A percentile compares a stretch with the other conserved stretches of the same genome.
Conservation (phyloP, 53 echinoderm and acorn worm genomes). For the Stichopus horrens region DNA sequence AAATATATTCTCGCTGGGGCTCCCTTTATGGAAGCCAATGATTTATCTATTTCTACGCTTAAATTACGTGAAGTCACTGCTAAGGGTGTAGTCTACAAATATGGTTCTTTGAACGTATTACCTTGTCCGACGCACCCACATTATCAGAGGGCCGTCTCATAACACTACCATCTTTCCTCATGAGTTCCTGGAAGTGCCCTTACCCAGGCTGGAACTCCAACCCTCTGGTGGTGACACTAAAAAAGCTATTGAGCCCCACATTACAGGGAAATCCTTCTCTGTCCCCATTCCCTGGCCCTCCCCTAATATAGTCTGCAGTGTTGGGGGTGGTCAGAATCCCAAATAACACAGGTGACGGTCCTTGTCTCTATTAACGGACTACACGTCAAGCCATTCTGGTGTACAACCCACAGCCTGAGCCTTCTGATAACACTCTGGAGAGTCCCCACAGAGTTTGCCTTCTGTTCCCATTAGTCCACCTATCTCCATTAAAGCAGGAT, state of each 20-base stretch:
- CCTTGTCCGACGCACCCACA: background rate
- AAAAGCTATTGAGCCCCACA: background rate
- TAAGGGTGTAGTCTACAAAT: background rate
- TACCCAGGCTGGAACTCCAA: slow-evolving; percentile 11
- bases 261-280: background rate
- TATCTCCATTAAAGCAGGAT: slow-evolving; percentile 35
- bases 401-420: slow-evolving; percentile 2
- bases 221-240: background rate
- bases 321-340: background rate
- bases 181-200: slow-evolving; percentile 2
- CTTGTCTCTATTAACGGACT: too few relatives aligned
- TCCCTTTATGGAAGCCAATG: slow-evolving; percentile 41
- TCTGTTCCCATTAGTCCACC: background rate
- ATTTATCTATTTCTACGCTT: background rate
- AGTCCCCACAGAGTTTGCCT: background rate
- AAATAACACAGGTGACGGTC: background rate
- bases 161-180: background rate
- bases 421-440: background rate
- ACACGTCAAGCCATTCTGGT: background rate
- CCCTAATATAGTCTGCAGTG: background rate
- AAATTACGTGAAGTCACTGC: background rate
- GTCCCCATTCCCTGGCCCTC: background rate
- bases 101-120: background rate
- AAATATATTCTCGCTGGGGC: slow-evolving; percentile 39
- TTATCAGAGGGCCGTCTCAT: background rate